phyloP scores from a whole-genome alignment of 2,888 invertebrate genomes.

The Choreutis nemorana region DNA sequence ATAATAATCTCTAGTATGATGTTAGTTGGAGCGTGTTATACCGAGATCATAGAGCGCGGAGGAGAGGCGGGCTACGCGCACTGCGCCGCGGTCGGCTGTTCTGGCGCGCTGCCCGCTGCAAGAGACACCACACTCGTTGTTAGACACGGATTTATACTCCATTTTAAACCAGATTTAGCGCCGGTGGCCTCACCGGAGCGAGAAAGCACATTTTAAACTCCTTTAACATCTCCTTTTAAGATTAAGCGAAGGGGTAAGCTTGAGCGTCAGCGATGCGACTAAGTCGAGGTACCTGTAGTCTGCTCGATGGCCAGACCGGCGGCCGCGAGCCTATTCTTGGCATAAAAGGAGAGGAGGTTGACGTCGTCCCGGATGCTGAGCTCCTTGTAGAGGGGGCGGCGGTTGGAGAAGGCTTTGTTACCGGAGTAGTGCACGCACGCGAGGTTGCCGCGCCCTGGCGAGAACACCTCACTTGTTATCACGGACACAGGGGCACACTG shows the following conservation, averaged over 20 bases:
- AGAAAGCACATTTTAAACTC: conserved; percentile 25
- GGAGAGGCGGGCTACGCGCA: conserved; percentile 55
- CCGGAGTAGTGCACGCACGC: conserved; percentile 86
- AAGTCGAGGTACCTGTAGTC: conserved; percentile 55
- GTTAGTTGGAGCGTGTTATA: conserved; percentile 59
- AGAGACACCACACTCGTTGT: conserved; percentile 66
- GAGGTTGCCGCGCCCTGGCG: conserved; percentile 81
- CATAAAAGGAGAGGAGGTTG: conserved; percentile 87
- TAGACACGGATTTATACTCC: conserved; percentile 56
- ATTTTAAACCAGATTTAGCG: conserved; percentile 17
- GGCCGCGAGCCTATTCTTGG: conserved; percentile 78
- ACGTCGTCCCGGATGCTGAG: conserved; percentile 86
- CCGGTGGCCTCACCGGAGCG: conserved; percentile 25
- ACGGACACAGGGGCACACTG: conserved; percentile 43
- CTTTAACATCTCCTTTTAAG: conserved; percentile 38
- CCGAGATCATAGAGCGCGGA: conserved; percentile 55
- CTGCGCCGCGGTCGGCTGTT: conserved; percentile 66
- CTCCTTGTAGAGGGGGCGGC: conserved; percentile 75
- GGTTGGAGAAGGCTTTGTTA: conserved; percentile 78
- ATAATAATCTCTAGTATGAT: conserved; percentile 52
- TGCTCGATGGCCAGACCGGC: conserved; percentile 56
- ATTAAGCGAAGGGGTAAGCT: conserved; percentile 47
- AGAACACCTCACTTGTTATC: conserved; percentile 55
- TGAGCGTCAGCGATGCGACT: conserved; percentile 45
- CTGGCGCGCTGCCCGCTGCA: conserved; percentile 64